A percentile compares a stretch with the other conserved stretches of the same genome.
Evolutionary conservation across 1,140 invertebrate species (phyloP).

Genomic region (Tenebrio molitor): DNA sequence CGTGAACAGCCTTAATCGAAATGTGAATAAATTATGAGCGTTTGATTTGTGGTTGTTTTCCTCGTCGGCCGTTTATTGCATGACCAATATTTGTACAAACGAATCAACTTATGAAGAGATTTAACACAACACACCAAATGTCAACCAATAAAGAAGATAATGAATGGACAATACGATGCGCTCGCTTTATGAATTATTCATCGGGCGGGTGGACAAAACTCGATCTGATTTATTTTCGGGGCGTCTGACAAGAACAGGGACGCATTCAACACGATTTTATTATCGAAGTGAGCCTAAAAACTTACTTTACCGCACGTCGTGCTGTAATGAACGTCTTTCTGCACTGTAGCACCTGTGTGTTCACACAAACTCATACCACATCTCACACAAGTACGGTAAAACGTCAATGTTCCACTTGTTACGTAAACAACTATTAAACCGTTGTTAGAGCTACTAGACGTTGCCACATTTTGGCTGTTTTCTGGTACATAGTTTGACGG

Average conservation of each 20-base stretch:
- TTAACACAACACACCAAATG: conserved; percentile 3
- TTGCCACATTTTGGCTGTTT: too few relatives aligned
- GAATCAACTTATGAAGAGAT: conserved; percentile 33
- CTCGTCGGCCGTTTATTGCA: not conserved
- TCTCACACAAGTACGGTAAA: too few relatives aligned
- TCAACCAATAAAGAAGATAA: conserved; percentile 18
- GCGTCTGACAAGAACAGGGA: not conserved
- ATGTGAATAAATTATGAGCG: conserved; percentile 63
- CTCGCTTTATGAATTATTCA: not conserved
- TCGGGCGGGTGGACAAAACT: not conserved
- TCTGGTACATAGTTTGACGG: too few relatives aligned
- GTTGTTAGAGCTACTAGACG: too few relatives aligned
- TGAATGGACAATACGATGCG: not conserved
- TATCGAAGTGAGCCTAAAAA: not conserved
- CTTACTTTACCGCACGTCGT: not conserved
- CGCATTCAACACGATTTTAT: not conserved
- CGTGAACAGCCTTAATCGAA: conserved; percentile 64
- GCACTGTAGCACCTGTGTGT: too few relatives aligned
- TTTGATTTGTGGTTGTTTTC: conserved; percentile 62
- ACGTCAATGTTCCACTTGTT: too few relatives aligned
- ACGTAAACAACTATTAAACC: too few relatives aligned
- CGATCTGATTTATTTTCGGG: not conserved
- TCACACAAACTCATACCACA: too few relatives aligned
- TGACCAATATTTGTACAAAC: conserved; percentile 39
- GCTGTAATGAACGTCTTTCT: too few relatives aligned